Evolutionary conservation across 2,888 invertebrate species (phyloP), one percentile per base, ranked within the genome.

Genomic region (Notocelia uddmanniana): DNA sequence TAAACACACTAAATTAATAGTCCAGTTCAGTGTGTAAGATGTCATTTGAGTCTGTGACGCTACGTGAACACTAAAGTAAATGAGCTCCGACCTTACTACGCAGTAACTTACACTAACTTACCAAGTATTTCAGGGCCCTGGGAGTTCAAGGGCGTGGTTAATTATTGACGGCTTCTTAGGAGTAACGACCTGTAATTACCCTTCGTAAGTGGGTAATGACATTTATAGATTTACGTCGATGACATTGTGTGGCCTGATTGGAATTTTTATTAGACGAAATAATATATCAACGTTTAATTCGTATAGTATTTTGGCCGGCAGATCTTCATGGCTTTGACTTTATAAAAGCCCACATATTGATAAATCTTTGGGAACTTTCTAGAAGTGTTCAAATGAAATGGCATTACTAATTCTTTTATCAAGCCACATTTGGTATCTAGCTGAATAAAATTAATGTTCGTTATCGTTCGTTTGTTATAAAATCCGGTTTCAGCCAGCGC

Each of bases 181-280:
- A 37, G 64, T 54, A 64, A 64, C n/a, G 64, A 64, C 64, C 64
- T 52, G 34, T 64, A 54, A 54, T 11, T 64, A 6, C n/a, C 9
- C 31, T 19, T 34, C 21, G n/a, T n/a, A 3, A 15, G 31, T 34
- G 3, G 18, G 15, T 31, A 23, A 55, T 15, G 8, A 26, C 5
- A 18, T 23, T 34, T 52, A 52, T 31, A 41, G 5, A 41, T 41
- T 41, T 41, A 45, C 15, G 8, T 31, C 31, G 31, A 31, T 31
- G 31, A 31, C 26, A 26, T 3, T 26, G 3, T 26, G 26, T 26
- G 26, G 26, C 26, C 3, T 26, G 2, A 26, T 26, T 37, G 37
- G 0, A 37, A 37, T 37, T 10, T 9, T 9, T 37, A 37, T 37
- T 37, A 37, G 11, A 37, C 11, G 10, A 37, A 37, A 37, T 37